Evolutionary conservation across 1,140 invertebrate genomes (phyloP).

Genomic region (Acromyrmex heyeri): DNA sequence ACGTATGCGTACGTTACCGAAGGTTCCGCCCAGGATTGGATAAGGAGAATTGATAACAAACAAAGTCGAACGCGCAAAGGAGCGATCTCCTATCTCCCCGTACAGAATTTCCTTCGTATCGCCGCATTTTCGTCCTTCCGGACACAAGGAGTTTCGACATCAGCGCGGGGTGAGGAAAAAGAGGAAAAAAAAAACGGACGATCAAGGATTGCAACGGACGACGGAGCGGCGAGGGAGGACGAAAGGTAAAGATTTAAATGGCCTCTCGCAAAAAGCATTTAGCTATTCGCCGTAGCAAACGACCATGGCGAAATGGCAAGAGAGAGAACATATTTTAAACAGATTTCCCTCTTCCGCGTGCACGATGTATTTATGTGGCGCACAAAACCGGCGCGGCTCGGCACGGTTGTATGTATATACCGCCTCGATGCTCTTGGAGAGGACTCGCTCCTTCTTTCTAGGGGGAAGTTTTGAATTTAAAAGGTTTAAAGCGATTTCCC

Average conservation of each 20-base stretch:
- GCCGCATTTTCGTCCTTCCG: slow-evolving; percentile 14
- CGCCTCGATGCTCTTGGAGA: slow-evolving; percentile 60
- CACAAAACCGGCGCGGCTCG: slow-evolving; percentile 65
- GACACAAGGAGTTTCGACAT: slow-evolving; percentile 7
- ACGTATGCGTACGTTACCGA: slow-evolving; percentile 25
- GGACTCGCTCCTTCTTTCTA: slow-evolving; percentile 67
- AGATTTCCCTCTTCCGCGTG: slow-evolving; percentile 83
- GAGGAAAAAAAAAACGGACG: slow-evolving; percentile 35
- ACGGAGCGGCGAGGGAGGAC: slow-evolving; percentile 65
- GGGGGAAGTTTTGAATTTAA: slow-evolving; percentile 81
- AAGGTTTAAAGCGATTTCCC: slow-evolving; percentile 87
- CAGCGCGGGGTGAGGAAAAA: slow-evolving; percentile 29
- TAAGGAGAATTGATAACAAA: slow-evolving; percentile 83
- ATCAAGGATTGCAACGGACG: slow-evolving; percentile 41
- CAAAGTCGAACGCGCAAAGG: slow-evolving; percentile 68
- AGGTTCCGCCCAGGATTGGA: slow-evolving; percentile 57
- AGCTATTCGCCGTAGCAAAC: slow-evolving; percentile 87
- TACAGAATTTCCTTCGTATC: slow-evolving; percentile 24
- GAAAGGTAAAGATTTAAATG: slow-evolving; percentile 87
- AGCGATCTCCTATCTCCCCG: slow-evolving; percentile 44
- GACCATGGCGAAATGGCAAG: slow-evolving; percentile 85
- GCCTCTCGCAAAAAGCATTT: slow-evolving; percentile 87
- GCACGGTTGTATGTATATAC: slow-evolving; percentile 32
- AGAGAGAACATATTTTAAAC: slow-evolving; percentile 86
- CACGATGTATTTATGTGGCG: slow-evolving; percentile 84